Conservation (phyloP, 1,140 invertebrate genomes). For the Matsumurasca onukii region DNA sequence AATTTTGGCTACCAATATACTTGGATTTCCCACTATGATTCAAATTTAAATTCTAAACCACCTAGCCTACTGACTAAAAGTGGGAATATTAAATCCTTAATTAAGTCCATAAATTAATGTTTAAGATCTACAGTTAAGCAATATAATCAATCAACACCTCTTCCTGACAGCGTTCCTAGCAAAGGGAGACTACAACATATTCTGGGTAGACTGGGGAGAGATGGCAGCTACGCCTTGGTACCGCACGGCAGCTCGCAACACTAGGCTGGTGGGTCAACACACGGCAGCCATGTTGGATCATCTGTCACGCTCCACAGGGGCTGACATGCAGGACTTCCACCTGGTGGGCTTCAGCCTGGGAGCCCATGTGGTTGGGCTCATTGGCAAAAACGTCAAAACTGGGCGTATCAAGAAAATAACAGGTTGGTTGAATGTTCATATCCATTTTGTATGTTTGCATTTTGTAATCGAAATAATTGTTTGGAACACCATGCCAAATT, state of each 20-base stretch:
- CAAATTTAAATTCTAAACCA: no score
- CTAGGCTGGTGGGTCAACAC: slow-evolving; percentile 36
- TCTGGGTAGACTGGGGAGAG: slow-evolving; percentile 63
- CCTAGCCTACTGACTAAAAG: no score
- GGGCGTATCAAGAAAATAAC: slow-evolving; percentile 48
- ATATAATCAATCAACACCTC: slow-evolving; percentile 1
- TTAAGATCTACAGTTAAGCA: no score
- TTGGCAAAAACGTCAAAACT: slow-evolving; percentile 45
- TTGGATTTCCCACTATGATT: no score
- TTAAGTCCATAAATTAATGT: no score
- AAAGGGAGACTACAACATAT: slow-evolving; percentile 58
- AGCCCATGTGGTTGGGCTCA: slow-evolving; percentile 44
- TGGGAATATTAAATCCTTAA: no score
- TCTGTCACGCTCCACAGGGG: slow-evolving; percentile 32
- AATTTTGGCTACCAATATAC: no score
- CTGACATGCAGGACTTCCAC: slow-evolving; percentile 38
- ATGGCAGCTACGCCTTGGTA: slow-evolving; percentile 50
- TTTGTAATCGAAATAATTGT: no score
- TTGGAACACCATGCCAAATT: no score
- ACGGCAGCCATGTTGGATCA: slow-evolving; percentile 39
- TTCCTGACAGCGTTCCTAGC: slow-evolving; percentile 53
- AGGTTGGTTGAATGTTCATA: slow-evolving; percentile 40
- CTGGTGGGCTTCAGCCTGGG: slow-evolving; percentile 46
- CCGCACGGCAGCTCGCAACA: slow-evolving; percentile 40
- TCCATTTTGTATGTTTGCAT: neutral